Base-by-base conservation (phyloP, 2,113 vertebrate species). In the Ammodytes dubius region DNA sequence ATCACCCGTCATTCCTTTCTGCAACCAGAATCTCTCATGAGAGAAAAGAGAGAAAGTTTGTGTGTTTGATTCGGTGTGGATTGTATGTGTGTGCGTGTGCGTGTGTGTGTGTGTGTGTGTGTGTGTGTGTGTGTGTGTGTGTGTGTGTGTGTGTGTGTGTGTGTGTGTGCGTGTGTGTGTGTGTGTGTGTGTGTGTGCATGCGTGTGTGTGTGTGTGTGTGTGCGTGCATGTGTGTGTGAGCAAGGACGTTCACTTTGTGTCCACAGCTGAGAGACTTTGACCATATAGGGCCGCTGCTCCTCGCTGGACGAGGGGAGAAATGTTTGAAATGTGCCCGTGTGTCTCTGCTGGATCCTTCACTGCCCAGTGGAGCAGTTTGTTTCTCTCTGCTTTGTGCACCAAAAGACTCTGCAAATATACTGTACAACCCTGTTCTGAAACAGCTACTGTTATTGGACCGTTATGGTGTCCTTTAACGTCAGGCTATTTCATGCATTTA, bases 211-310 rank as follows among this genome's bases (percentile, higher is more conserved):
- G 56, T 58, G 39, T 82, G 53, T 70, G 37, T 72, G 58, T 73
- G 71, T 80, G 9, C 46, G 1, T 4, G 63, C 17, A 59, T 57
- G 45, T 53, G 17, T 46, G 27, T 27, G 27, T 27, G 27, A 27
- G 27, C 27, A 27, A 27, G 14, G 80, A 80, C 59, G 60, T 79
- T 84, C 40, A 35, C 60, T 72, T 61, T 69, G 78, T 67, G 80
- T 89, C 85, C 89, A 89, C 90, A 87, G 88, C 86, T 87, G 81
- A 88, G 79, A 90, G 74, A 87, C 87, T 92, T 83, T 94, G 91
- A 90, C 93, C 92, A 94, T 94, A 87, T 93, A 93, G 89, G 92
- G 93, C 87, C 83, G 85, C 87, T 70, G 76, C 81, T 88, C 49
- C 85, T 78, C 79, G 10, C 65, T 19, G 84, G 85, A 91, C 72